A percentile compares a stretch with the other conserved stretches of the same genome.
Conservation (phyloP, 2,797 vertebrate species). For the Tadarida brasiliensis region DNA sequence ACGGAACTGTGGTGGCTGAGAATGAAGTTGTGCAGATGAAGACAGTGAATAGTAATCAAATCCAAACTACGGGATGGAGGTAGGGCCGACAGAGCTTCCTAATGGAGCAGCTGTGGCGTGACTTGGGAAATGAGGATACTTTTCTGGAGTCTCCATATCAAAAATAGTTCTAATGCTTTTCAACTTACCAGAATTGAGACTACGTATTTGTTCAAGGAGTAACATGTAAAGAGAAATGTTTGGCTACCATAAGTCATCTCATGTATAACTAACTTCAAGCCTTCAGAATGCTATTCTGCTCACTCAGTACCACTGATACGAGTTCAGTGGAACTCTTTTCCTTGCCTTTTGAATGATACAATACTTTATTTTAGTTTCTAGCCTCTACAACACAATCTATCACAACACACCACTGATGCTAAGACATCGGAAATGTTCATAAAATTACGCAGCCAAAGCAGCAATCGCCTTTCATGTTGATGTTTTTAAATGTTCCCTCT, state of each 20-base stretch:
- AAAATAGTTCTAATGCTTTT: neutral
- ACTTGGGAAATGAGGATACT: neutral
- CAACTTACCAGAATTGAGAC: neutral
- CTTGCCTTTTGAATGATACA: conserved; percentile 4
- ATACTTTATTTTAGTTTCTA: neutral
- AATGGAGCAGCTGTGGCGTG: neutral
- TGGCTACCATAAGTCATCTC: neutral
- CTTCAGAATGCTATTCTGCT: neutral
- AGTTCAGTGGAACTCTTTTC: neutral
- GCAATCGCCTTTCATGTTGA: neutral
- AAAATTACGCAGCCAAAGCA: neutral
- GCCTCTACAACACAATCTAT: neutral
- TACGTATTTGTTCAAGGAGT: neutral
- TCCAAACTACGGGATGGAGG: neutral
- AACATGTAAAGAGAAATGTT: neutral
- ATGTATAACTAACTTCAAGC: neutral
- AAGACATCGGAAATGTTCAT: neutral
- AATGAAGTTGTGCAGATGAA: neutral
- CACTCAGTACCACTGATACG: neutral
- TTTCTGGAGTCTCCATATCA: neutral
- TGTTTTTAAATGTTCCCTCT: neutral
- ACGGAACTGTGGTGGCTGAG: neutral
- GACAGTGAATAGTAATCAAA: neutral
- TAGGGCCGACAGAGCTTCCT: neutral
- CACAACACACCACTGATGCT: neutral